Conservation (phyloP, 2,797 vertebrate genomes). For the Tokudaia muenninki region DNA sequence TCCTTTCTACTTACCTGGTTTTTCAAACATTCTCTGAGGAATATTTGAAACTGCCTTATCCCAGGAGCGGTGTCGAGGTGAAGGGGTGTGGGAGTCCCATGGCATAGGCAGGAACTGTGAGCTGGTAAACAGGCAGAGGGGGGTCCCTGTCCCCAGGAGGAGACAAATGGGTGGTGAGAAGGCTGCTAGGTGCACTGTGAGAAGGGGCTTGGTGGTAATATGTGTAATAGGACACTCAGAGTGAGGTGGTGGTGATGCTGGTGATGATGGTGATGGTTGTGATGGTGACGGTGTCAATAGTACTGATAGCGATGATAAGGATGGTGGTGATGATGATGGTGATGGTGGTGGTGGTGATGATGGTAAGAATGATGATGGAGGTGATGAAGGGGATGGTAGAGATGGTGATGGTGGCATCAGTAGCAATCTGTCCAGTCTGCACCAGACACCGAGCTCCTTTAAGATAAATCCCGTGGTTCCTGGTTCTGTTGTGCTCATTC, state of each 20-base stretch:
- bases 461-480: background rate
- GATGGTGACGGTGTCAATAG: accelerated
- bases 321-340: accelerated
- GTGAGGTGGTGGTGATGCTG: accelerated
- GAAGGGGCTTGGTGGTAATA: background rate
- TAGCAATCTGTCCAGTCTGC: background rate
- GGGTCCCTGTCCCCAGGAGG: background rate
- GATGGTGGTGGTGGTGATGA: accelerated
- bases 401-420: accelerated
- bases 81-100: background rate
- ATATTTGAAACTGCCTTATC: no score
- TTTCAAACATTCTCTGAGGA: background rate
- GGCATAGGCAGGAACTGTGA: background rate
- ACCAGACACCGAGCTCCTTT: background rate
- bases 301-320: accelerated
- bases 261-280: accelerated
- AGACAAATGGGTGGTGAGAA: background rate
- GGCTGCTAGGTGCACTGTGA: no score
- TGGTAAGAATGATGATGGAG: accelerated
- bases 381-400: accelerated
- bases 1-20: background rate
- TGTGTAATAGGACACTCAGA: accelerated
- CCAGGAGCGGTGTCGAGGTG: background rate
- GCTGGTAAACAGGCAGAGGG: background rate
- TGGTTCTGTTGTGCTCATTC: no score